A percentile compares a stretch with the other conserved stretches of the same genome.
Evolutionary conservation across 37 sponge, comb jelly and placozoan species (phyloP).

Genomic region (Crambe crambe): DNA sequence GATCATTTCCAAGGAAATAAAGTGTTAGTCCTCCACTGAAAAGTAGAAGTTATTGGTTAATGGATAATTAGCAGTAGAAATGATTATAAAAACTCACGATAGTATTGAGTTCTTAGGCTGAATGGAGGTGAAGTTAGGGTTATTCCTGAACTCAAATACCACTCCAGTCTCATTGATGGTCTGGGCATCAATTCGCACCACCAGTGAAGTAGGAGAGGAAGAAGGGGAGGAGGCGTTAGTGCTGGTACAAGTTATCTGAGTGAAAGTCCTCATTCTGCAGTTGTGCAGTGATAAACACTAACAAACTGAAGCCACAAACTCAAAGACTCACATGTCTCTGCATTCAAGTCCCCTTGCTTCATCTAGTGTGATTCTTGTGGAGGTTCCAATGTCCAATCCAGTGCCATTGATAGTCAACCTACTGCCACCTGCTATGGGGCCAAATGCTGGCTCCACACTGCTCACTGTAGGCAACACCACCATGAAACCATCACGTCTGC

Average conservation of each 20-base stretch:
- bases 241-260: slow-evolving; percentile 3
- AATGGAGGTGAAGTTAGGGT: slow-evolving; percentile 43
- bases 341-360: not conserved
- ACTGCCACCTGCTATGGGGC: slow-evolving; percentile 78
- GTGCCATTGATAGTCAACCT: slow-evolving; percentile 52
- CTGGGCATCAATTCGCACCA: slow-evolving; percentile 26
- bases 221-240: not conserved
- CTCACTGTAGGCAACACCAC: not conserved
- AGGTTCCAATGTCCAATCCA: slow-evolving; percentile 62
- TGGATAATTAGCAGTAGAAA: not conserved
- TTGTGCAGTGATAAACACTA: not conserved
- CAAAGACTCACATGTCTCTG: not conserved
- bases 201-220: not conserved
- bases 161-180: slow-evolving; percentile 1
- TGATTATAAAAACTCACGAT: slow-evolving; percentile 33
- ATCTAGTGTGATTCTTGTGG: slow-evolving; percentile 4
- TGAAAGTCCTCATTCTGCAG: not conserved
- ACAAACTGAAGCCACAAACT: too few relatives aligned
- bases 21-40: slow-evolving; percentile 61
- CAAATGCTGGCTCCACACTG: slow-evolving; percentile 57
- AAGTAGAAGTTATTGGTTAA: not conserved
- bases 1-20: slow-evolving; percentile 44
- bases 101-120: slow-evolving; percentile 24
- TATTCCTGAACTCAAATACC: slow-evolving; percentile 26
- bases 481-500: not conserved